These are phyloP conservation scores for Melanotaenia trifasciata DNA, from an alignment of 2,797 vertebrate genomes.

Conservation along the genomic window DNA sequence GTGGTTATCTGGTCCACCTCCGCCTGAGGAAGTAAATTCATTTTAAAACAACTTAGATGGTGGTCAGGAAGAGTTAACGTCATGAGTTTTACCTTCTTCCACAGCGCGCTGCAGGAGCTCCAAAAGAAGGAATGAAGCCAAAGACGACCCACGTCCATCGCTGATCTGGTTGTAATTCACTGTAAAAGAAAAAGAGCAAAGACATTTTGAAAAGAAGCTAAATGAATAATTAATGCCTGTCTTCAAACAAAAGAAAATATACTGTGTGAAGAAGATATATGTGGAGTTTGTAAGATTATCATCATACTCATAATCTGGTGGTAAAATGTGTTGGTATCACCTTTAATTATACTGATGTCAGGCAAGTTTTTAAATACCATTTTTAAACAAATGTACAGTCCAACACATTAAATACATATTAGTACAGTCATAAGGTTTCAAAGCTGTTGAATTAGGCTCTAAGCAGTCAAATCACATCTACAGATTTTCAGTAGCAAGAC, in stretches of 20 bases:
- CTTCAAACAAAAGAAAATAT: background rate
- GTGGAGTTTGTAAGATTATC: background rate
- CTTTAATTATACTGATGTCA: background rate
- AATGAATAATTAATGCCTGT: background rate
- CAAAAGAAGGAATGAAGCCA: conserved; percentile 29
- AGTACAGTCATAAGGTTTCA: background rate
- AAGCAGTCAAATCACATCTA: background rate
- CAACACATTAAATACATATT: background rate
- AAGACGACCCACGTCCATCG: conserved; percentile 13
- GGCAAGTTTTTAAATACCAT: background rate
- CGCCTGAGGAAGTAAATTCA: conserved; percentile 36
- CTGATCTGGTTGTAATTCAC: conserved; percentile 35
- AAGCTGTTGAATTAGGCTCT: background rate
- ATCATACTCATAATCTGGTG: background rate
- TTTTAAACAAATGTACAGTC: background rate
- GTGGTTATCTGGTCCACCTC: conserved; percentile 15
- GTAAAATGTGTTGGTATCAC: background rate
- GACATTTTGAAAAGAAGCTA: background rate
- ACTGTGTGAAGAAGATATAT: background rate
- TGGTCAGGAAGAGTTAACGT: background rate
- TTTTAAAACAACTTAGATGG: background rate
- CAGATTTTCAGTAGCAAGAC: background rate
- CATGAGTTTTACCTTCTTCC: conserved; percentile 42
- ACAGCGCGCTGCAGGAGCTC: conserved; percentile 45
- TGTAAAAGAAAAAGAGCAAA: conserved; percentile 29